Percentiles rank a stretch among this genome's conserved stretches.
These are phyloP conservation scores for Vesta saturnalis DNA, from an alignment of 2,888 invertebrate species.

Conservation along the genomic window DNA sequence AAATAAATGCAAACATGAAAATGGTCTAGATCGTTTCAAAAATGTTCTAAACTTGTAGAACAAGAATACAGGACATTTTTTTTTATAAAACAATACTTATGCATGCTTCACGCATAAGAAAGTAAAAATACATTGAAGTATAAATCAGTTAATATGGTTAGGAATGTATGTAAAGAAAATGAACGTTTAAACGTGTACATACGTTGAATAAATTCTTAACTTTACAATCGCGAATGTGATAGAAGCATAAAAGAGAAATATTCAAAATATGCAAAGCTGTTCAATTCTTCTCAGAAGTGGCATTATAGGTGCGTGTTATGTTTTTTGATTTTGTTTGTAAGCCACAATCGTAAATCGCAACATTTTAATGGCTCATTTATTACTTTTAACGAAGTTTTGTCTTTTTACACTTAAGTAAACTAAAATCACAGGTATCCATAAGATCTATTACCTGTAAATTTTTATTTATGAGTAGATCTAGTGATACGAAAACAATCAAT, in stretches of 20 bases:
- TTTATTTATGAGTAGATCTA: background rate
- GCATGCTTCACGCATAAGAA: too few relatives aligned
- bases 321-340: conserved; percentile 34
- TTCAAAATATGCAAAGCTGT: conserved; percentile 37
- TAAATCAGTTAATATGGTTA: too few relatives aligned
- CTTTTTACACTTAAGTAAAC: background rate
- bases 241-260: conserved; percentile 32
- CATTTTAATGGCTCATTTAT: conserved; percentile 24
- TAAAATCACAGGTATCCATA: background rate
- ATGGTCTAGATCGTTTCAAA: too few relatives aligned
- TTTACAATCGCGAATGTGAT: conserved; percentile 29
- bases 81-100: too few relatives aligned
- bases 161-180: too few relatives aligned
- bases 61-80: too few relatives aligned
- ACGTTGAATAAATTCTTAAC: background rate
- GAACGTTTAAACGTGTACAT: too few relatives aligned
- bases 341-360: conserved; percentile 32
- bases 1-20: too few relatives aligned
- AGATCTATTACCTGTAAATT: background rate
- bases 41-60: too few relatives aligned
- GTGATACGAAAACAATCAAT: background rate
- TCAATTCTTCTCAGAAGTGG: conserved; percentile 37
- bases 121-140: too few relatives aligned
- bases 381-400: conserved; percentile 15
- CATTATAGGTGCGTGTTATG: conserved; percentile 32